Conservation (phyloP, 2,797 vertebrate genomes). For the Heteromormyrus szaboi region DNA sequence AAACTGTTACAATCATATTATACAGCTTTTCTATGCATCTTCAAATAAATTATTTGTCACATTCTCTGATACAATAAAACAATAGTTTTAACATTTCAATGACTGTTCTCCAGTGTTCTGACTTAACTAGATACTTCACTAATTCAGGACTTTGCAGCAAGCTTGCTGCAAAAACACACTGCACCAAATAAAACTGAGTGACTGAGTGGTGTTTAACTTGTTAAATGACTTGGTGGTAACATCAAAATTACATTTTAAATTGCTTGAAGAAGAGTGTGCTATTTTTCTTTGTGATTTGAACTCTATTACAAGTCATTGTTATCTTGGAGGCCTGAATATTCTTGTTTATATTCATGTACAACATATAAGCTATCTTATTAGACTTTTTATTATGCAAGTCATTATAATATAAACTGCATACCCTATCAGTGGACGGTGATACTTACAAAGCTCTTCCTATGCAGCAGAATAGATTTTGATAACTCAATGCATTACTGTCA, state of each 20-base stretch:
- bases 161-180: not conserved
- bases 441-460: not conserved
- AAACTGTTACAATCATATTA: not conserved
- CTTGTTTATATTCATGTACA: not conserved
- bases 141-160: not conserved
- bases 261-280: not conserved
- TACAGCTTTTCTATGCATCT: not conserved
- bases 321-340: not conserved
- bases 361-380: not conserved
- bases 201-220: not conserved
- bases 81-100: not conserved
- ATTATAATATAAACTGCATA: not conserved
- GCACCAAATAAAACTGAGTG: not conserved
- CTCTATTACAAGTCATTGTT: not conserved
- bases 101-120: not conserved
- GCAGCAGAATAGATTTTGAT: not conserved
- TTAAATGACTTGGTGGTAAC: not conserved
- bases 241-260: not conserved
- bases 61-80: constrained; percentile 9
- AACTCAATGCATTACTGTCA: not conserved
- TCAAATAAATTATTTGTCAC: constrained; percentile 10
- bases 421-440: not conserved
- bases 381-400: not conserved
- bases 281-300: not conserved
- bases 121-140: not conserved